phyloP scores from a whole-genome alignment of 2,888 invertebrate genomes.

The Caenorhabditis parvicauda region DNA sequence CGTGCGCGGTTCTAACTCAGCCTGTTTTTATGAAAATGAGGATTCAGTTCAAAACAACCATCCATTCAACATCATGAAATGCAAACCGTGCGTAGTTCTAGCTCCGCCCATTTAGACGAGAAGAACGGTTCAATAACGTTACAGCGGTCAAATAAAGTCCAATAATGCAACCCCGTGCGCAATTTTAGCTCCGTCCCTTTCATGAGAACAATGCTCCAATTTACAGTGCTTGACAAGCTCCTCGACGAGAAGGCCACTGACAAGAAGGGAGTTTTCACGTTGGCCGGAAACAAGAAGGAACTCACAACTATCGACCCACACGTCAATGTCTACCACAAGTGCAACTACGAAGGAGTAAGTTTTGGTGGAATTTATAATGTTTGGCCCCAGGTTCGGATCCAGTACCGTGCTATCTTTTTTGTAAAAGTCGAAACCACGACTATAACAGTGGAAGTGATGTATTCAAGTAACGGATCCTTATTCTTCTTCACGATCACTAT shows the following conservation, averaged over 20 bases:
- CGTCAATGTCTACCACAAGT: slow-evolving; percentile 44
- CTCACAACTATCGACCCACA: slow-evolving; percentile 39
- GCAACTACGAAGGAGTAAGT: slow-evolving; percentile 36
- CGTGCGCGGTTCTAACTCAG: not conserved
- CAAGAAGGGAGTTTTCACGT: slow-evolving; percentile 42
- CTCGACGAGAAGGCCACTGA: slow-evolving; percentile 52
- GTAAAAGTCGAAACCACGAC: too few species aligned
- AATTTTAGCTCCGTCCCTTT: not conserved
- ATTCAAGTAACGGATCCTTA: too few species aligned
- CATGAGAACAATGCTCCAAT: not conserved
- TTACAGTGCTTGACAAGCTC: slow-evolving; percentile 50
- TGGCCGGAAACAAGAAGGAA: slow-evolving; percentile 38
- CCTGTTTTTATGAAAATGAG: not conserved
- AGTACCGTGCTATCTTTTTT: not conserved
- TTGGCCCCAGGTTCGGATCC: not conserved
- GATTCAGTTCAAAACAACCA: too few species aligned
- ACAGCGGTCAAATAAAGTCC: too few species aligned
- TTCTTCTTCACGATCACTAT: too few species aligned
- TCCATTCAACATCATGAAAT: too few species aligned
- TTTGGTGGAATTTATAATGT: not conserved
- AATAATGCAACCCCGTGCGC: too few species aligned
- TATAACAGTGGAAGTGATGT: too few species aligned
- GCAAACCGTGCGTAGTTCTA: not conserved
- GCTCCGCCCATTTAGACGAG: not conserved
- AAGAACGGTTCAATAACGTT: too few species aligned